These are phyloP conservation scores for Lanistes nyassanus DNA, from an alignment of 1,140 invertebrate species.

Conservation along the genomic window DNA sequence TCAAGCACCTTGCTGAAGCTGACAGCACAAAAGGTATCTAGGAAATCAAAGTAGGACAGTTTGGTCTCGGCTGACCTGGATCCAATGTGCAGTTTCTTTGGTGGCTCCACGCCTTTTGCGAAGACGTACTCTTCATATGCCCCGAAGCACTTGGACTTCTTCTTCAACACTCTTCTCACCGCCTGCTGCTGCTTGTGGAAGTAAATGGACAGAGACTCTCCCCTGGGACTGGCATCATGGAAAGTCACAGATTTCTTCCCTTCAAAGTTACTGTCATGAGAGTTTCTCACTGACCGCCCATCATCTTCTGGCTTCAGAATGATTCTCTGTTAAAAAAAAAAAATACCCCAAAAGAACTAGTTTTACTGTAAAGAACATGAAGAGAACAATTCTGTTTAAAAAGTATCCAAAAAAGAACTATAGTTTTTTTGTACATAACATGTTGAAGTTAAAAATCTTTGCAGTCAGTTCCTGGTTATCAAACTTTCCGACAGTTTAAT, in stretches of 20 bases:
- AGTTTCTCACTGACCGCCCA: constrained; percentile 48
- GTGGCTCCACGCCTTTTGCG: constrained; percentile 26
- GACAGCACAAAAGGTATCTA: constrained; percentile 61
- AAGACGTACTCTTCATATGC: constrained; percentile 61
- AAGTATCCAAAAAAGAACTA: neutral
- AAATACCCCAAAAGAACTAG: neutral
- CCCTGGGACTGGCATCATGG: constrained; percentile 53
- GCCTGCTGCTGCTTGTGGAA: constrained; percentile 57
- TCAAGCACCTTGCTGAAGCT: constrained; percentile 55
- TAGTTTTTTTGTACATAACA: neutral
- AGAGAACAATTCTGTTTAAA: neutral
- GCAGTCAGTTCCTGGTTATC: too few species aligned
- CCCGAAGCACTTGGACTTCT: constrained; percentile 55
- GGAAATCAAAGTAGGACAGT: constrained; percentile 59
- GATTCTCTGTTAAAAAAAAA: constrained; percentile 34
- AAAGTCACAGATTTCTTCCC: constrained; percentile 56
- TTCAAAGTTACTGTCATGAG: constrained; percentile 43
- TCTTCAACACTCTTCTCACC: constrained; percentile 53
- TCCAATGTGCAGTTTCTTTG: constrained; percentile 47
- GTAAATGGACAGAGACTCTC: constrained; percentile 60
- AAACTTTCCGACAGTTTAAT: too few species aligned
- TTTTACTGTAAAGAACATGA: neutral
- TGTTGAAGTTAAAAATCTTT: neutral
- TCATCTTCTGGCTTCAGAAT: constrained; percentile 53
- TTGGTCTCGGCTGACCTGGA: constrained; percentile 62